Evolutionary conservation across 2,888 invertebrate species (phyloP).

Genomic region (Heliothis peltigera): DNA sequence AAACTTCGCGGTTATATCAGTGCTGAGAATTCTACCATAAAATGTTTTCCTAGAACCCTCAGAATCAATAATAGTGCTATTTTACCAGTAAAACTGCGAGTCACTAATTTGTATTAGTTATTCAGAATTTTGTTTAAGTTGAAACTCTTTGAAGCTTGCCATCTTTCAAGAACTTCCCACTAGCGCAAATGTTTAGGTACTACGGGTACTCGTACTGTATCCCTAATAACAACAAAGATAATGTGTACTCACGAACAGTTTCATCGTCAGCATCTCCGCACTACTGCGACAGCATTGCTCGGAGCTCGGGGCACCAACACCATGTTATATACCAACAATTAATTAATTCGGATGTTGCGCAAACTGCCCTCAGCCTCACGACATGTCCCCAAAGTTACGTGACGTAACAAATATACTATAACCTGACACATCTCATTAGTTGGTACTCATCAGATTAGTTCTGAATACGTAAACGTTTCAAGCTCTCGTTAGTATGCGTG

Average conservation of each 20-base stretch:
- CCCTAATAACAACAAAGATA: not conserved
- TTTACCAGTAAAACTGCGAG: too few species aligned
- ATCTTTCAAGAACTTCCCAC: too few species aligned
- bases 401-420: constrained; percentile 45
- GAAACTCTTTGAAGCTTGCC: too few species aligned
- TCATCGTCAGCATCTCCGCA: constrained; percentile 67
- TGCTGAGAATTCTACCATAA: too few species aligned
- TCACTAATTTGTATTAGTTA: too few species aligned
- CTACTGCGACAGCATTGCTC: constrained; percentile 54
- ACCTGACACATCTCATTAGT: constrained; percentile 30
- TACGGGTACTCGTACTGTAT: too few species aligned
- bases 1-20: too few species aligned
- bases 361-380: constrained; percentile 58
- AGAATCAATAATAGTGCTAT: too few species aligned
- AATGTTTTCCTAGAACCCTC: too few species aligned
- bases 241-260: constrained; percentile 73
- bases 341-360: constrained; percentile 61
- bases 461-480: constrained; percentile 42
- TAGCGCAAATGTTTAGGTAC: too few species aligned
- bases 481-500: constrained; percentile 27
- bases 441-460: constrained; percentile 37
- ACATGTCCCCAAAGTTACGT: constrained; percentile 31
- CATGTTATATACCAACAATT: constrained; percentile 68
- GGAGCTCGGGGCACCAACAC: constrained; percentile 36
- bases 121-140: too few species aligned